Evolutionary conservation across 2,888 invertebrate genomes (phyloP), one percentile per base, ranked within the genome.

Genomic region (Bedellia somnulentella): DNA sequence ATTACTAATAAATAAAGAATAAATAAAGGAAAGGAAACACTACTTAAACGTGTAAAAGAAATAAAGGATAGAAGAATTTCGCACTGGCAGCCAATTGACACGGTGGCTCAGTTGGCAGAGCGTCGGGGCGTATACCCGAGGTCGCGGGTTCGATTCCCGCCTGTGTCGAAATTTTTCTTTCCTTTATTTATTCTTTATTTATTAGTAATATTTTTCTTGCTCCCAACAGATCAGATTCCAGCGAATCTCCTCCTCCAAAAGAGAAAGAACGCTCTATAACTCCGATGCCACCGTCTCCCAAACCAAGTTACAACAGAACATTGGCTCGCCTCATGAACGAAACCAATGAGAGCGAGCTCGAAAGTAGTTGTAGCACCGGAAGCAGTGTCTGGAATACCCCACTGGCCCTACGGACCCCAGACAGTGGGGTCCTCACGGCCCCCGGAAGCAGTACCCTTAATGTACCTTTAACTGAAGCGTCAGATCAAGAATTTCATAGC

Each of bases 401-500:
- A 1, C 45, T 46, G 2, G 41, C 46, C 3, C 36, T 23, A 33
- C 46, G 21, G 11, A 30, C 32, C 0, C 73, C 75, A 0, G 75
- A 75, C 41, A 71, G 70, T 26, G 73, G 76, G 0, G 59, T 67
- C 0, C 62, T 61, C 0, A 64, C 68, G 0, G 57, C 47, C 0
- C 57, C 46, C 1, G 66, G 68, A 10, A 64, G 67, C 39, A 64
- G 67, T 33, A 46, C 60, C 0, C 47, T 66, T 2, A 51, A 49
- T 30, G 52, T 42, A 2, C 58, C 56, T 0, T 37, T 34, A 1
- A 66, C 57, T 16, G 66, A 71, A 10, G 57, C 55, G 0, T 71
- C 73, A 1, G 71, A 70, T 30, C 73, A 75, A 26, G 79, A 80
- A 22, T 77, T 68, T 43, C 73, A 71, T 35, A 68, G 73, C 5